Base-by-base conservation (phyloP, 2,797 vertebrate species). In the Muraenolepis orangiensis region DNA sequence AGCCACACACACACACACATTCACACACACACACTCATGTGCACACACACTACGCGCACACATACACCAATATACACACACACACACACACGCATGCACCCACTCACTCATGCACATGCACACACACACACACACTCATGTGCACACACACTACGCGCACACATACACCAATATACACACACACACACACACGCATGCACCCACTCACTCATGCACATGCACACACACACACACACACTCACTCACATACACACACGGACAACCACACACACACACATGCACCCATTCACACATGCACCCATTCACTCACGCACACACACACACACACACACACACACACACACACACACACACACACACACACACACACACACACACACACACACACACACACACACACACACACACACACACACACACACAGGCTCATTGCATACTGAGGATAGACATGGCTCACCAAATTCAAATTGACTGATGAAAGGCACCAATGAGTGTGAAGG, bases 401-500 rank as follows among this genome's bases (percentile, higher is more conserved):
- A 10, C 8, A 10, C 11, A 10, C 42, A 46, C 16, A 5, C 3
- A 34, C 36, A 38, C 36, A 38, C 36, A 38, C 51, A 57, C 51
- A 57, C 20, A n/a, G 20, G n/a, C 51, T n/a, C 51, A n/a, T 57
- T 8, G 51, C 20, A 23, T 66, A 36, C 70, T 57, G 46, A 66
- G 66, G 79, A 70, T 69, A 80, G 78, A 81, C 67, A 67, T 69
- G 77, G 67, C 72, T 42, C 46, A 67, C 75, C 38, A n/a, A 57
- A 57, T 57, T 57, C 76, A 87, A 89, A 90, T 83, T 88, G 84
- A 81, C 74, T 85, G 74, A 85, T 79, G 79, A 75, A 72, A 76
- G 76, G 74, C 75, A 31, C 69, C 36, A 61, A 23, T 75, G 77
- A 81, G 72, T 40, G n/a, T n/a, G n/a, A 20, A 66, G 66, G 23